Percentiles rank a stretch among this genome's conserved stretches.
These are phyloP conservation scores for Eurystomus glaucurus DNA, from an alignment of 2,797 vertebrate genomes.

Conservation along the genomic window DNA sequence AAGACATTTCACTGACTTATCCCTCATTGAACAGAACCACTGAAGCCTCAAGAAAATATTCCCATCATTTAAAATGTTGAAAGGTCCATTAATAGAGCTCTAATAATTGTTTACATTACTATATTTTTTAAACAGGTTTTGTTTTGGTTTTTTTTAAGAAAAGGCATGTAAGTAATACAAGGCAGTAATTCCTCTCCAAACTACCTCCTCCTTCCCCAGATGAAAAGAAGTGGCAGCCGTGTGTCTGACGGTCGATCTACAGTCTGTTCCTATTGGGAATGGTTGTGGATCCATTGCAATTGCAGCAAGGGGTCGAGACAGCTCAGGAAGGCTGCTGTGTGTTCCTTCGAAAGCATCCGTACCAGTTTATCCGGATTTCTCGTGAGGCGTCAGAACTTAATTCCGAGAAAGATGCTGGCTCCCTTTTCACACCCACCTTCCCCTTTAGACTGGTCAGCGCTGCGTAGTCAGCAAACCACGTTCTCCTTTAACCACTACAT, in stretches of 20 bases:
- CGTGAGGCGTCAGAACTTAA: neutral
- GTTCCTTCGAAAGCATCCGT: neutral
- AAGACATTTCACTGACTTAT: neutral
- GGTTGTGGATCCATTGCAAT: neutral
- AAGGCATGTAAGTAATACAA: neutral
- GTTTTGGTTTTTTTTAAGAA: neutral
- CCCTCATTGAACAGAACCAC: neutral
- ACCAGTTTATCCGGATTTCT: neutral
- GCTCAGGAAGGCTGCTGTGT: neutral
- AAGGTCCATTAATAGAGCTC: neutral
- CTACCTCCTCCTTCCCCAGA: neutral
- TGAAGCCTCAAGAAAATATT: neutral
- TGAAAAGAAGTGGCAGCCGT: neutral
- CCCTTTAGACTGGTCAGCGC: neutral
- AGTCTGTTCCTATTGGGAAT: neutral
- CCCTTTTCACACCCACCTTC: neutral
- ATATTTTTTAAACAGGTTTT: neutral
- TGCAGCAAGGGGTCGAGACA: fast-evolving
- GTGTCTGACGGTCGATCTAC: neutral
- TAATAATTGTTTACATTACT: neutral
- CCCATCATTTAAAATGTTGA: neutral
- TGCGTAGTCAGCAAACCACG: neutral
- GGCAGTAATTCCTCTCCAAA: neutral
- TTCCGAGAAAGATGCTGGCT: neutral
- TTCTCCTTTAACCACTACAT: neutral